Base-by-base conservation (phyloP, 2,888 invertebrate species). In the Cremastinae sp. region DNA sequence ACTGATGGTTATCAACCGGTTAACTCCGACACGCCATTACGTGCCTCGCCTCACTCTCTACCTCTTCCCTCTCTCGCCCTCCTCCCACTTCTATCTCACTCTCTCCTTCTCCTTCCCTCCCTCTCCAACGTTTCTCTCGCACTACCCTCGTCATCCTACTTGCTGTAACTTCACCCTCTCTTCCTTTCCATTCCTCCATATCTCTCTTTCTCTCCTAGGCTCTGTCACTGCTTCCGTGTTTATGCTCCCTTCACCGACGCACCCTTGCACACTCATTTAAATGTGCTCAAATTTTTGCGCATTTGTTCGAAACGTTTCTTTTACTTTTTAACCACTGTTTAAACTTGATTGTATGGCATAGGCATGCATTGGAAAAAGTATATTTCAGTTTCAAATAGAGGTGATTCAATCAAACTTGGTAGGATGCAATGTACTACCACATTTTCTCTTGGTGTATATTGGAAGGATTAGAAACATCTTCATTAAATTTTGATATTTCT, bases 21-120 rank as follows among this genome's bases (percentile, higher is more conserved):
- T 89, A 89, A 89, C 88, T 89, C 88, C 87, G 88, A 88, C 89
- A 88, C 88, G 88, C 89, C 88, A 89, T 89, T 89, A 89, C 88
- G 87, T 88, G 87, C 88, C 88, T 87, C 87, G 85, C 83, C 87
- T 87, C 56, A 39, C 75, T 65, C 58, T 9, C 61, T 28, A 22
- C 18, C 37, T 16, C 47, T n/a, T 28, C 16, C 0, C n/a, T 39
- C 12, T 45, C 45, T 2, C 53, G 20, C 51, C 61, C 39, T 9
- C 14, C 18, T 43, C 43, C 56, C 28, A 8, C 8, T 18, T 12
- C 35, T 59, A n/a, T 12, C 9, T 53, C 55, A n/a, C 59, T 22
- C 39, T 20, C 35, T 16, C 56, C n/a, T 28, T 10, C 1, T n/a
- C 41, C 12, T 55, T 37, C 2, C 53, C 35, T 41, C 62, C 39